Conservation (phyloP, 2,113 vertebrate species). For the Paedocypris sp. region DNA sequence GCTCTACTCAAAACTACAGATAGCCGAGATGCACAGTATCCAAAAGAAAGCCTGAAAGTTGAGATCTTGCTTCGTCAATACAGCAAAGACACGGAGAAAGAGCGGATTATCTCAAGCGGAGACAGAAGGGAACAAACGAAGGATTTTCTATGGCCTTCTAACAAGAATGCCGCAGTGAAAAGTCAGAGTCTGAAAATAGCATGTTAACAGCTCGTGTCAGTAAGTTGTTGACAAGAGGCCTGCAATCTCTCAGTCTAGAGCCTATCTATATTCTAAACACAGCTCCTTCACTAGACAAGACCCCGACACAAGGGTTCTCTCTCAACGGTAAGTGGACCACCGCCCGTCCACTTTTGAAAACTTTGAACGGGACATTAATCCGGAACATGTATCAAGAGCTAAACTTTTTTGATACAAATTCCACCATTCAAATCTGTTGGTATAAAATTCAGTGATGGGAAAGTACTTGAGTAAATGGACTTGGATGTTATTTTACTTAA, state of each 20-base stretch:
- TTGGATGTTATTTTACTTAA: no score
- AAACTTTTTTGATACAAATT: no score
- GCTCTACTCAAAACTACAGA: not conserved
- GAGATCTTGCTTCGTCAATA: slow-evolving; percentile 49
- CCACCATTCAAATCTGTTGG: no score
- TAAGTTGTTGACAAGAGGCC: slow-evolving; percentile 67
- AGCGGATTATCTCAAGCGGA: slow-evolving; percentile 41
- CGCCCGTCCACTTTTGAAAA: slow-evolving; percentile 51
- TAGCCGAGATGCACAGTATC: not conserved
- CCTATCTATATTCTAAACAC: slow-evolving; percentile 53
- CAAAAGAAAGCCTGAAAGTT: slow-evolving; percentile 46
- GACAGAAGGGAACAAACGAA: slow-evolving; percentile 47
- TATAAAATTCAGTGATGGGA: no score
- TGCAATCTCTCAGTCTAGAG: slow-evolving; percentile 48
- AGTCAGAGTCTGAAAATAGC: slow-evolving; percentile 67
- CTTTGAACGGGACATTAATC: slow-evolving; percentile 20
- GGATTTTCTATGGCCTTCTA: slow-evolving; percentile 47
- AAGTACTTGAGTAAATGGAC: no score
- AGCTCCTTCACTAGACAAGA: slow-evolving; percentile 42
- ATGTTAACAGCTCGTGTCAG: slow-evolving; percentile 75
- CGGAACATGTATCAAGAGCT: no score
- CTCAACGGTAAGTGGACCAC: slow-evolving; percentile 46
- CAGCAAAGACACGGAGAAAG: slow-evolving; percentile 38
- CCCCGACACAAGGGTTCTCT: slow-evolving; percentile 4
- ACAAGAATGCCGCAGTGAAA: slow-evolving; percentile 52